These are phyloP conservation scores for Emydura subglobosa DNA, from an alignment of 2,113 vertebrate species.

Conservation along the genomic window DNA sequence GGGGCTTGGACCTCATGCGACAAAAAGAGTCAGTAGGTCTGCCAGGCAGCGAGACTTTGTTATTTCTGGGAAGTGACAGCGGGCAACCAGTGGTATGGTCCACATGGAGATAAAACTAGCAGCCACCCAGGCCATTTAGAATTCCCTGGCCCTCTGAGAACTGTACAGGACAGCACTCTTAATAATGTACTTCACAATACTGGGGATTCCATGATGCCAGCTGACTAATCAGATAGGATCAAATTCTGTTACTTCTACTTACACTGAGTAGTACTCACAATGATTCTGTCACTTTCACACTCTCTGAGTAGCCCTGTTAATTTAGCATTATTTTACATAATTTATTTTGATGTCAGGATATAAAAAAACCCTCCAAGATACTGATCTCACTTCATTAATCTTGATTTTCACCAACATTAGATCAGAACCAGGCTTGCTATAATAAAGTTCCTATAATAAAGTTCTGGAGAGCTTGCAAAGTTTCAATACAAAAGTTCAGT, in stretches of 20 bases:
- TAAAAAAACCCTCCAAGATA: background rate
- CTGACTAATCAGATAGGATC: conserved; percentile 5
- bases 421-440: background rate
- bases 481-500: background rate
- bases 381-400: background rate
- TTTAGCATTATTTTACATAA: background rate
- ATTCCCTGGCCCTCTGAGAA: background rate
- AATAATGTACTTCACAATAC: background rate
- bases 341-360: background rate
- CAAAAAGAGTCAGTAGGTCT: background rate
- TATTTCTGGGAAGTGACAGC: background rate
- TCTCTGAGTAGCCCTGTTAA: too few relatives aligned
- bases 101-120: background rate
- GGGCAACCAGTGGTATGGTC: background rate
- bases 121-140: background rate
- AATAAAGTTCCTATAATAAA: background rate
- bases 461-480: background rate
- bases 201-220: background rate
- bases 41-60: too few relatives aligned
- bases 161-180: background rate
- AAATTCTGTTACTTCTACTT: background rate
- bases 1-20: background rate
- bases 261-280: background rate
- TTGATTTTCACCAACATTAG: background rate
- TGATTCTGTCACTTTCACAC: too few relatives aligned